Conservation (phyloP, 2,888 invertebrate species). For the Mythimna albipuncta region DNA sequence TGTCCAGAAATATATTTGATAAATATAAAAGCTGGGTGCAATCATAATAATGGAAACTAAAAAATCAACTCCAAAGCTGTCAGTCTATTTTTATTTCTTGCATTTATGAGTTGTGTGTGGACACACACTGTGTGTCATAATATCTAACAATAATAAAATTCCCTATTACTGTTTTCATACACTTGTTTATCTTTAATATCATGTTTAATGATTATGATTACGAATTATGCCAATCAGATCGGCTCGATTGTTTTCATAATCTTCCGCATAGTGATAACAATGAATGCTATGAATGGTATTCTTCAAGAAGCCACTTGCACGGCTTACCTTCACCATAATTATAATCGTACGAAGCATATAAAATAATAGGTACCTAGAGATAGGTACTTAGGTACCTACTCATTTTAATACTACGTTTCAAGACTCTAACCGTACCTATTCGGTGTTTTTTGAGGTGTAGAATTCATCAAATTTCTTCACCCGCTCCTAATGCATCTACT, state of each 20-base stretch:
- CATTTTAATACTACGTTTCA: background rate
- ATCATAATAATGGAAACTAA: background rate
- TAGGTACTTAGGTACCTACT: too few relatives aligned
- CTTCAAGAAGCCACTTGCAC: background rate
- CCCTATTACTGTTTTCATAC: conserved; percentile 27
- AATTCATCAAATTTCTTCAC: too few relatives aligned
- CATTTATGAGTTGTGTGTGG: background rate
- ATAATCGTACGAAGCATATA: too few relatives aligned
- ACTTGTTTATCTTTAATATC: conserved; percentile 19
- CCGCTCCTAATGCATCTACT: too few relatives aligned
- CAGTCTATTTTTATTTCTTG: background rate
- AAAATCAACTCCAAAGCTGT: background rate
- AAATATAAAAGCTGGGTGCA: background rate
- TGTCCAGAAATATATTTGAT: conserved; percentile 3
- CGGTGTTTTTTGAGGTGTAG: too few relatives aligned
- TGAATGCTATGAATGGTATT: background rate
- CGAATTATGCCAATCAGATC: conserved; percentile 27
- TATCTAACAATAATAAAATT: background rate
- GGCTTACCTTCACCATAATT: too few relatives aligned
- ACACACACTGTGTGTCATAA: background rate
- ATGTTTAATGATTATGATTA: conserved; percentile 12
- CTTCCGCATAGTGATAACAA: conserved; percentile 7
- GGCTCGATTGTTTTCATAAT: conserved; percentile 22
- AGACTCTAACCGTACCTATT: background rate
- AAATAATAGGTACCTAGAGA: too few relatives aligned